Base-by-base conservation (phyloP, 1,140 invertebrate genomes). In the Bombus soroeensis region DNA sequence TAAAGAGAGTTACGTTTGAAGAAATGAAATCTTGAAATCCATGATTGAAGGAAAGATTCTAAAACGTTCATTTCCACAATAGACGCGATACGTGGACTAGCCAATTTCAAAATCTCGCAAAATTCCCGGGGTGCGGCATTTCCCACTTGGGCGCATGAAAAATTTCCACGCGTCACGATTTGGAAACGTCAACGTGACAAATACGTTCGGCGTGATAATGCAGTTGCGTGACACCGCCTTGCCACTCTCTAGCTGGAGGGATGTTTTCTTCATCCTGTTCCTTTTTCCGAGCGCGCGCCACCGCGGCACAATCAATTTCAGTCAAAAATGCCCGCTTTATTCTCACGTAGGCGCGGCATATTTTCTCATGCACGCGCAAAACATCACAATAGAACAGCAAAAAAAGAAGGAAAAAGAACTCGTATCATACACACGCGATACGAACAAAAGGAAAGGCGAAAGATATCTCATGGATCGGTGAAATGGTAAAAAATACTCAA, bases 191-290 rank as follows among this genome's bases (percentile, higher is more conserved):
- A 87, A 53, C 80, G 82, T 88, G 87, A 88, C 87, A 88, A 88
- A 88, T 88, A 87, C 81, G 87, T 39, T 53, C 70, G 86, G 86
- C 75, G 87, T 88, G 86, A 88, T 88, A 88, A 88, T 88, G 87
- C 81, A 88, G 77, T 88, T 86, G 81, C 87, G 87, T 88, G 86
- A 88, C 86, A 75, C 70, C 47, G 6, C 47, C 74, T 57, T 57
- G 32, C 70, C 59, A 81, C 72, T 81, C 78, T 18, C 15, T 18
- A 66, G 15, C 71, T 68, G 73, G 73, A 39, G 70, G 86, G 87
- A 88, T 88, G 86, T 83, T 88, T 83, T 74, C 86, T 71, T 88
- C 87, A 66, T 79, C 68, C 74, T 64, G 64, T 62, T 80, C 57
- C 75, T 87, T 83, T 74, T 18, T 72, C 66, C 71, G 37, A 71